phyloP scores from a whole-genome alignment of 2,888 invertebrate species.

The Stenoptilia bipunctidactyla region DNA sequence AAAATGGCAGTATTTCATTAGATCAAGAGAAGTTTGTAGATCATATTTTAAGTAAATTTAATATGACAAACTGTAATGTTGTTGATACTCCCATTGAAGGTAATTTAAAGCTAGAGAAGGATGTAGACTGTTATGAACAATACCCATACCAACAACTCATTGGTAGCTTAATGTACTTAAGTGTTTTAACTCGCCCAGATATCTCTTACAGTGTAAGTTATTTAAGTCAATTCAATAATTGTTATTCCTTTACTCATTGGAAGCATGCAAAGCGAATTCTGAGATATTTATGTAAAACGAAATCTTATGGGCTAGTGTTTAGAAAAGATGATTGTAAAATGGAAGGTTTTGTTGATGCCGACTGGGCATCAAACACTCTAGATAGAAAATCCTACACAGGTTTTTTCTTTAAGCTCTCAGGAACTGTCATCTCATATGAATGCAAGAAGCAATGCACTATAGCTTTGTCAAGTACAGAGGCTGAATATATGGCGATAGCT shows the following conservation, averaged over 20 bases:
- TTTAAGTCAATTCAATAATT: too few species aligned
- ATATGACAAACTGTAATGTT: conserved; percentile 2
- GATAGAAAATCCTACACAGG: conserved; percentile 13
- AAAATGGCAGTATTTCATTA: neutral
- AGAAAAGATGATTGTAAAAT: too few species aligned
- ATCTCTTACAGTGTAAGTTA: conserved; percentile 12
- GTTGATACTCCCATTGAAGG: conserved; percentile 5
- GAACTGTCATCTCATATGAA: conserved; percentile 10
- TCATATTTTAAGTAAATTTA: conserved; percentile 1
- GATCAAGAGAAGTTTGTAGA: conserved; percentile 3
- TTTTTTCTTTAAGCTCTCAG: conserved; percentile 9
- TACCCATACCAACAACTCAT: conserved; percentile 5
- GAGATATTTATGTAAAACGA: conserved; percentile 10
- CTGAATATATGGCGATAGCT: too few species aligned
- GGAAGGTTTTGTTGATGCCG: too few species aligned
- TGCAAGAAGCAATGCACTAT: conserved; percentile 11
- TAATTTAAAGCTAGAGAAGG: conserved; percentile 4
- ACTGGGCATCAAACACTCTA: too few species aligned
- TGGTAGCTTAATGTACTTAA: conserved; percentile 6
- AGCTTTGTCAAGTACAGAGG: conserved; percentile 8
- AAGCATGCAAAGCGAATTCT: conserved; percentile 10
- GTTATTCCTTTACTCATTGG: conserved; percentile 8
- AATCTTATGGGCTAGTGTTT: conserved; percentile 10
- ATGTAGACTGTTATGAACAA: neutral
- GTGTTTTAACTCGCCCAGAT: conserved; percentile 7